Evolutionary conservation across 2,797 vertebrate genomes (phyloP).

Genomic region (Emydoidea blandingii): DNA sequence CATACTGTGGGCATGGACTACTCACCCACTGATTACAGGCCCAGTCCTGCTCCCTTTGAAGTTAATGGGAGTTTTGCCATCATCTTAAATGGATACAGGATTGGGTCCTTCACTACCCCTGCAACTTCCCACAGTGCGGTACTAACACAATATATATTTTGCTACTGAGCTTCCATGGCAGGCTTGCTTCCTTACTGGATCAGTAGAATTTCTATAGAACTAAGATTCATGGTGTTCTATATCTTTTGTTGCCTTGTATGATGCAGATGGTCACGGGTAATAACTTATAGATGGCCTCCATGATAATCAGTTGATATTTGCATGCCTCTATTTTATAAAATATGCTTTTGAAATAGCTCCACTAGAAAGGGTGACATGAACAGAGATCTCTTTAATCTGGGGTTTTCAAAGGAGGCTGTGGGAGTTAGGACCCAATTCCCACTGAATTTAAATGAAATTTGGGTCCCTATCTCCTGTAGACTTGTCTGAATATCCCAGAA

Average conservation of each 20-base stretch:
- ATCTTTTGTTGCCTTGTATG: background rate
- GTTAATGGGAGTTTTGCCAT: background rate
- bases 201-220: background rate
- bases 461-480: background rate
- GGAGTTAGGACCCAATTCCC: background rate
- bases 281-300: background rate
- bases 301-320: background rate
- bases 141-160: fast-evolving
- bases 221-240: background rate
- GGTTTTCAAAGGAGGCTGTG: background rate
- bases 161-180: background rate
- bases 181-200: background rate
- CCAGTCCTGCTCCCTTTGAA: background rate
- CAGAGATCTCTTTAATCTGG: background rate
- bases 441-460: background rate
- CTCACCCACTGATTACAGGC: fast-evolving
- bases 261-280: background rate
- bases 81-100: background rate
- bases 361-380: background rate
- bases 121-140: background rate
- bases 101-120: background rate
- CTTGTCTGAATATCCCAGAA: background rate
- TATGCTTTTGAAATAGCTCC: background rate
- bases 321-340: background rate
- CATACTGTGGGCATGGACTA: background rate